These are phyloP conservation scores for western clawed frog (Xenopus tropicalis) DNA, from an alignment of 2,113 vertebrate species.

Conservation along the genomic window DNA sequence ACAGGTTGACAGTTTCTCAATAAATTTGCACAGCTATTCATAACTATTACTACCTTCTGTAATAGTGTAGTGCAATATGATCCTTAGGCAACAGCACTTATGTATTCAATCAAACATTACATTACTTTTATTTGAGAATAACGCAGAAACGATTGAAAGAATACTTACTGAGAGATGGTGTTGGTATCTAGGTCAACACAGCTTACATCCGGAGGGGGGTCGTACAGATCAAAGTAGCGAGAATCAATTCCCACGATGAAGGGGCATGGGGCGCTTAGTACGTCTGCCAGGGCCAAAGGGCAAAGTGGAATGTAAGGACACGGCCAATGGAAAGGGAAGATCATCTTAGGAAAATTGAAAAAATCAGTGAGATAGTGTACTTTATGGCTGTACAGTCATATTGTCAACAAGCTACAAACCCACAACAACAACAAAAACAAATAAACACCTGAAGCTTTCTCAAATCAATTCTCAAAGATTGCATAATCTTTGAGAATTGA, in stretches of 20 bases:
- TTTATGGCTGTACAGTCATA: neutral
- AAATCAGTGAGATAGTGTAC: conserved; percentile 21
- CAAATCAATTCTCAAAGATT: too few relatives aligned
- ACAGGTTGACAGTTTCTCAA: too few relatives aligned
- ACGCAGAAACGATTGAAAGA: neutral
- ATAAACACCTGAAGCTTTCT: too few relatives aligned
- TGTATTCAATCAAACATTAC: too few relatives aligned
- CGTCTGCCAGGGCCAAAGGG: conserved; percentile 91
- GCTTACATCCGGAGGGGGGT: conserved; percentile 92
- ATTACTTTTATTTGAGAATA: too few relatives aligned
- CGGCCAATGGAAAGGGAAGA: conserved; percentile 98
- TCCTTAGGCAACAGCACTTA: too few relatives aligned
- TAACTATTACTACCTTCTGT: too few relatives aligned
- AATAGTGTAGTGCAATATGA: too few relatives aligned
- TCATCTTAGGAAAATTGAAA: conserved; percentile 91
- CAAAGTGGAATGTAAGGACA: conserved; percentile 97
- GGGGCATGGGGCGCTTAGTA: conserved; percentile 91
- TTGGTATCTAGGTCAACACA: conserved; percentile 98
- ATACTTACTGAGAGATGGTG: conserved; percentile 96
- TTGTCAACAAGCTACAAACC: neutral
- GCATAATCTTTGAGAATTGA: neutral
- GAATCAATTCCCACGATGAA: conserved; percentile 98
- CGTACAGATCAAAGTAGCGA: conserved; percentile 95
- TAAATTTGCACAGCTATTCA: too few relatives aligned
- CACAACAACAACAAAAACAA: neutral